A percentile compares a stretch with the other conserved stretches of the same genome.
Conservation (phyloP, 2,113 vertebrate species). For the Phoxinus phoxinus region DNA sequence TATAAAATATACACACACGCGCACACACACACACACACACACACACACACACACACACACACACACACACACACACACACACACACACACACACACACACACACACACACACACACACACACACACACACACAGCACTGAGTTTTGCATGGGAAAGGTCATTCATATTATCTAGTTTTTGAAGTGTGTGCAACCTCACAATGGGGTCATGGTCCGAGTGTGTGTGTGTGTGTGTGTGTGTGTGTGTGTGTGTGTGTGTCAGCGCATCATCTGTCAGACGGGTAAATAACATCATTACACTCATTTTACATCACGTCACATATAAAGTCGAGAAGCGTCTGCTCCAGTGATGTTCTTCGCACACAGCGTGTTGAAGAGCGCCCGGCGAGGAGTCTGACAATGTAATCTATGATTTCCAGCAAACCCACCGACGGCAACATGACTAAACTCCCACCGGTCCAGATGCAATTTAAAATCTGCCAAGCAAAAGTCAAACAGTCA, state of each 20-base stretch:
- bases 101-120: too few relatives aligned
- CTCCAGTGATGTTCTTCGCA: slow-evolving; percentile 15
- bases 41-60: too few relatives aligned
- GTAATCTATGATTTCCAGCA: slow-evolving; percentile 14
- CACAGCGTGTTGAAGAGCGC: background rate
- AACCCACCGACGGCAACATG: slow-evolving; percentile 16
- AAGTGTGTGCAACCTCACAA: background rate
- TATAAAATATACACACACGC: too few relatives aligned
- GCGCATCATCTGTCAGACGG: background rate
- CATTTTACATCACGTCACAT: background rate
- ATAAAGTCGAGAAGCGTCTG: background rate
- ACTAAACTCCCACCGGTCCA: slow-evolving; percentile 31
- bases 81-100: too few relatives aligned
- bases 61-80: too few relatives aligned
- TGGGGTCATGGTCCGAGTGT: background rate
- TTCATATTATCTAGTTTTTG: background rate
- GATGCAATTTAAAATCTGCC: slow-evolving; percentile 47
- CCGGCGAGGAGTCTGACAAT: background rate
- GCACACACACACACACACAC: too few relatives aligned
- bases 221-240: too few relatives aligned
- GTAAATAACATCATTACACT: background rate
- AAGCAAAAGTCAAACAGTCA: slow-evolving; percentile 34
- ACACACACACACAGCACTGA: too few relatives aligned
- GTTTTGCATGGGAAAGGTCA: background rate
- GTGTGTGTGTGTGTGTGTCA: background rate